Percentiles rank a stretch among this genome's conserved stretches.
Evolutionary conservation across 2,888 invertebrate genomes (phyloP).

Genomic region (Ecdyonurus torrentis): DNA sequence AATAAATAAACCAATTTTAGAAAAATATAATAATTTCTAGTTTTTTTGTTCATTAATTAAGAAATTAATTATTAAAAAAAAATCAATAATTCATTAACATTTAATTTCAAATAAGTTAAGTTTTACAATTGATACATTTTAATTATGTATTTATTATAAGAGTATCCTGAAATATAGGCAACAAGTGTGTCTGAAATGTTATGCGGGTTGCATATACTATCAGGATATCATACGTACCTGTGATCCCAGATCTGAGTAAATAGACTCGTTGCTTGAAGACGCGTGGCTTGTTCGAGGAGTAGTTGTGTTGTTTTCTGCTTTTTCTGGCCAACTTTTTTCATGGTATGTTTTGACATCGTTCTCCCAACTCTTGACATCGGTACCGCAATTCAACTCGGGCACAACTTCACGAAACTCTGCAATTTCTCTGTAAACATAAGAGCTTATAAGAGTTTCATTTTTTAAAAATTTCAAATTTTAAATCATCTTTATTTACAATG

Average conservation of each 20-base stretch:
- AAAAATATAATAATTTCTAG: too few species aligned
- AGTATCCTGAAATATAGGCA: too few species aligned
- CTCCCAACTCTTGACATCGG: not conserved
- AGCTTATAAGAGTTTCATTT: not conserved
- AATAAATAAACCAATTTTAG: not conserved
- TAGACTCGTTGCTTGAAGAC: constrained; percentile 9
- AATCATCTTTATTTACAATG: too few species aligned
- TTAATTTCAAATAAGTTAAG: too few species aligned
- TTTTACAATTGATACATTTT: too few species aligned
- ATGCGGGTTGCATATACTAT: too few species aligned
- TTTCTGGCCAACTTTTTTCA: constrained; percentile 6
- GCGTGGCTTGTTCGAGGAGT: constrained; percentile 5
- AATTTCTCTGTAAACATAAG: constrained; percentile 11
- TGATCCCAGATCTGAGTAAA: constrained; percentile 5
- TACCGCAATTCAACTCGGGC: constrained; percentile 11
- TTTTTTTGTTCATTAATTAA: too few species aligned
- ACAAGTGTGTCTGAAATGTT: not conserved
- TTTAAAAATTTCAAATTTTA: too few species aligned
- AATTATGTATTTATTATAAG: too few species aligned
- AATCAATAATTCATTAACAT: too few species aligned
- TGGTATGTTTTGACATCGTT: constrained; percentile 7
- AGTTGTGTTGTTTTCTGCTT: too few species aligned
- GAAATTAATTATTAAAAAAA: too few species aligned
- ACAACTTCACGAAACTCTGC: constrained; percentile 11
- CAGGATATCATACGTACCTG: not conserved